Base-by-base conservation (phyloP, 2,113 vertebrate species). In the Trogon melanurus region DNA sequence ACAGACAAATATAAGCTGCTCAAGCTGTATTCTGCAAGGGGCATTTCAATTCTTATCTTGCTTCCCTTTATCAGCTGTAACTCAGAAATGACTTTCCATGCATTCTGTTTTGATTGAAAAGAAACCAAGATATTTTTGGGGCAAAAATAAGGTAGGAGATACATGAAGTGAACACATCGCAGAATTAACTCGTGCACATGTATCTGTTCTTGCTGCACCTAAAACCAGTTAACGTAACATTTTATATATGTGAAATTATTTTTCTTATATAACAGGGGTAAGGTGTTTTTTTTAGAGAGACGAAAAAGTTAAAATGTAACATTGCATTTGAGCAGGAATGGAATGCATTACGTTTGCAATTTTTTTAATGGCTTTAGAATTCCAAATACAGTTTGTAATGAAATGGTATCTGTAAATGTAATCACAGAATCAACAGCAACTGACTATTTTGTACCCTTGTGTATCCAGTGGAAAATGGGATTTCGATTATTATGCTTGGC, bases 351-450 rank as follows among this genome's bases (percentile, higher is more conserved):
- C 32, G 48, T 45, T 56, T 69, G 15, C 6, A 76, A 69, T 90
- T 87, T 86, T 70, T 70, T 2, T 32, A 87, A 90, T 58, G 16
- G 5, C 15, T 73, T 94, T 80, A 90, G 67, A 86, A 93, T 93
- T 90, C 50, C n/a, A 90, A 88, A 83, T 83, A 32, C 30, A 70
- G 15, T 69, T 83, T 88, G 54, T 25, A 90, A 66, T 85, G 65
- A 85, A 96, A 94, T 87, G 2, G 29, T 79, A 30, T 88, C 75
- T 90, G 25, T 27, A 96, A 92, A 83, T 67, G 34, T 62, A 94
- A 54, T 93, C 75, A 78, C 18, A 73, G 47, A 90, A 84, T 85
- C 79, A 88, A 45, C 47, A 88, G 10, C 64, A 80, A 38, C 20
- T 50, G 62, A 57, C 79, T 90, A 48, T 54, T 93, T 89, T 80